Percentiles rank a stretch among this genome's conserved stretches.
These are phyloP conservation scores for Anarsia innoxiella DNA, from an alignment of 2,888 invertebrate genomes.

Conservation along the genomic window DNA sequence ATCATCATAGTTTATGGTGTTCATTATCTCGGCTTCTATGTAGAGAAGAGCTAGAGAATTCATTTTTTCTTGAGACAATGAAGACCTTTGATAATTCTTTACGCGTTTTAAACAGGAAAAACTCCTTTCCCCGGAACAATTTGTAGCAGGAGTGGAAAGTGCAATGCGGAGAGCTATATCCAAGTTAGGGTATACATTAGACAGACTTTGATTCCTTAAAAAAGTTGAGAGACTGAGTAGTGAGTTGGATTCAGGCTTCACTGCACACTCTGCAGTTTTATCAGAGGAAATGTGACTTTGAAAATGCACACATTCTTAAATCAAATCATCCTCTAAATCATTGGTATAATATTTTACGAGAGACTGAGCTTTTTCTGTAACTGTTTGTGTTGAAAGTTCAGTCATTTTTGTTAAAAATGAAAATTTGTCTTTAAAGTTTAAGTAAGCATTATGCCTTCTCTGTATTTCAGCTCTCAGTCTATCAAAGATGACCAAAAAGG, in stretches of 20 bases:
- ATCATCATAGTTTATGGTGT: slow-evolving; percentile 16
- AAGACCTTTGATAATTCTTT: slow-evolving; percentile 15
- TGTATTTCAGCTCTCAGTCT: slow-evolving; percentile 11
- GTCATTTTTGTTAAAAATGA: slow-evolving; percentile 17
- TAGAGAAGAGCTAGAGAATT: slow-evolving; percentile 16
- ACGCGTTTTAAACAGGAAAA: slow-evolving; percentile 15
- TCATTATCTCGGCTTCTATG: slow-evolving; percentile 18
- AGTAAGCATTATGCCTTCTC: slow-evolving; percentile 14
- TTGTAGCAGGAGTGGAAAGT: slow-evolving; percentile 18
- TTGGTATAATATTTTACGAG: slow-evolving; percentile 13
- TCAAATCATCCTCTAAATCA: slow-evolving; percentile 14
- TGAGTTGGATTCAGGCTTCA: slow-evolving; percentile 11
- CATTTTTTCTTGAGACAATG: slow-evolving; percentile 16
- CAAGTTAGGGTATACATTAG: slow-evolving; percentile 16
- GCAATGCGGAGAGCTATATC: no score
- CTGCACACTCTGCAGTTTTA: slow-evolving; percentile 12
- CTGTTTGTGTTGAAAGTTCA: slow-evolving; percentile 13
- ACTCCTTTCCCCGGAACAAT: slow-evolving; percentile 21
- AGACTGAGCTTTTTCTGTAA: slow-evolving; percentile 15
- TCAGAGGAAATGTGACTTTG: slow-evolving; percentile 17
- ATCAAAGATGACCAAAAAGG: slow-evolving; percentile 12
- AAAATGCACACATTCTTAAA: slow-evolving; percentile 15
- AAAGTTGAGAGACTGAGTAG: slow-evolving; percentile 13
- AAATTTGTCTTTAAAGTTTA: slow-evolving; percentile 13
- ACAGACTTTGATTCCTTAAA: slow-evolving; percentile 11